Percentiles rank a stretch among this genome's conserved stretches.
Conservation (phyloP, 2,113 vertebrate genomes). For the Merops nubicus region DNA sequence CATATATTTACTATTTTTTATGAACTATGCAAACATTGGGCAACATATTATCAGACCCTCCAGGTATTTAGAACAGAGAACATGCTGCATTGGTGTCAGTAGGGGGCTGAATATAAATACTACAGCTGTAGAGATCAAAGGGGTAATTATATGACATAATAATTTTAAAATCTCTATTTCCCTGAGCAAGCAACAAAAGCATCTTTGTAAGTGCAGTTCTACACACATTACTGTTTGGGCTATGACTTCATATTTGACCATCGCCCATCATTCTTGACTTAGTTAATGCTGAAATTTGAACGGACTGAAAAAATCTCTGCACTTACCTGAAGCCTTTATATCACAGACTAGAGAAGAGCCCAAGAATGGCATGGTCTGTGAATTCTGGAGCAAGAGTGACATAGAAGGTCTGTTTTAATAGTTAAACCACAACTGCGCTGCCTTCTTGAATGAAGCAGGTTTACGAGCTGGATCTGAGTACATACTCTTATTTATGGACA, state of each 20-base stretch:
- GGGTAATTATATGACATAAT: background rate
- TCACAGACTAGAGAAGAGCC: background rate
- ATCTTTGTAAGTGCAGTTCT: background rate
- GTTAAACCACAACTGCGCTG: background rate
- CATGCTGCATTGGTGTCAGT: background rate
- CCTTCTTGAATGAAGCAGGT: background rate
- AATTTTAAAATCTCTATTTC: background rate
- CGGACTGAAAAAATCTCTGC: background rate
- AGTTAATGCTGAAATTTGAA: background rate
- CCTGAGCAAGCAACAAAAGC: background rate
- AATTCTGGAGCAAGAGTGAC: background rate
- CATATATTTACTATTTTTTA: background rate
- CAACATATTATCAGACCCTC: background rate
- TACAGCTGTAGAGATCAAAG: background rate
- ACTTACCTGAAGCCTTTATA: background rate
- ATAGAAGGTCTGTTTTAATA: background rate
- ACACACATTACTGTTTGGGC: background rate
- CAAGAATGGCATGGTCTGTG: background rate
- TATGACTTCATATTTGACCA: background rate
- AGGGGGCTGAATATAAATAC: background rate
- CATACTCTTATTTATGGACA: background rate
- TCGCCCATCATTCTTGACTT: background rate
- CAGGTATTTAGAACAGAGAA: background rate
- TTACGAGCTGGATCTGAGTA: background rate
- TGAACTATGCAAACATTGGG: background rate